A percentile compares a stretch with the other conserved stretches of the same genome.
Evolutionary conservation across 2,888 invertebrate species (phyloP).

Genomic region (Lasioglossum malachurum): DNA sequence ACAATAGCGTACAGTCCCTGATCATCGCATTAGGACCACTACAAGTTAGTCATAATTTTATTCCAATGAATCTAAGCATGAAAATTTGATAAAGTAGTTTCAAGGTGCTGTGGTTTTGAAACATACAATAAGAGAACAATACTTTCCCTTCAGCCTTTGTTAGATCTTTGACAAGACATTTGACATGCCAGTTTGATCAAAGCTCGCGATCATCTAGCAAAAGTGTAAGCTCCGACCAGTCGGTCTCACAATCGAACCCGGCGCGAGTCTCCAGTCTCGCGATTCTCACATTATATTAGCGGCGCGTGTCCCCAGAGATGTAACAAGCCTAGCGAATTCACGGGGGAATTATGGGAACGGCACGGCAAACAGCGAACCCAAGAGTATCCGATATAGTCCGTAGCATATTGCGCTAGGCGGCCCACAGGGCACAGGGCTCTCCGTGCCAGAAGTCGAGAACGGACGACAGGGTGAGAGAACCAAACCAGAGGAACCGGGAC

Average conservation of each 20-base stretch:
- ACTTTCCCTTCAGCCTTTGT: not conserved
- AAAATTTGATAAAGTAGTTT: no score
- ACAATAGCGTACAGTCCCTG: no score
- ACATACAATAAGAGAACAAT: not conserved
- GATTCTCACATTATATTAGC: conserved; percentile 84
- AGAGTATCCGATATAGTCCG: conserved; percentile 80
- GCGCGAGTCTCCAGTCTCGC: conserved; percentile 44
- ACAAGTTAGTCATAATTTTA: no score
- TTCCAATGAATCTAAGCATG: no score
- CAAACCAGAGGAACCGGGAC: not conserved
- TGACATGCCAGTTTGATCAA: not conserved
- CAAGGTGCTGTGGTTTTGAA: no score
- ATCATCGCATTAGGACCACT: no score
- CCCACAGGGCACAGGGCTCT: conserved; percentile 72
- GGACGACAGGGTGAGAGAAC: conserved; percentile 34
- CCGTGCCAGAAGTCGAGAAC: conserved; percentile 78
- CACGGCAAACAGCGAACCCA: conserved; percentile 75
- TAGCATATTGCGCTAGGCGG: conserved; percentile 81
- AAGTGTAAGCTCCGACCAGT: not conserved
- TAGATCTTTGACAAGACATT: not conserved
- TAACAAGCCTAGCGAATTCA: conserved; percentile 74
- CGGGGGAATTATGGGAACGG: conserved; percentile 83
- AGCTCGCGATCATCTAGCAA: not conserved
- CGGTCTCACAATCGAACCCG: not conserved
- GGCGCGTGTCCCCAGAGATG: conserved; percentile 75